phyloP scores from a whole-genome alignment of 2,797 vertebrate genomes.

The Sphenodon punctatus region DNA sequence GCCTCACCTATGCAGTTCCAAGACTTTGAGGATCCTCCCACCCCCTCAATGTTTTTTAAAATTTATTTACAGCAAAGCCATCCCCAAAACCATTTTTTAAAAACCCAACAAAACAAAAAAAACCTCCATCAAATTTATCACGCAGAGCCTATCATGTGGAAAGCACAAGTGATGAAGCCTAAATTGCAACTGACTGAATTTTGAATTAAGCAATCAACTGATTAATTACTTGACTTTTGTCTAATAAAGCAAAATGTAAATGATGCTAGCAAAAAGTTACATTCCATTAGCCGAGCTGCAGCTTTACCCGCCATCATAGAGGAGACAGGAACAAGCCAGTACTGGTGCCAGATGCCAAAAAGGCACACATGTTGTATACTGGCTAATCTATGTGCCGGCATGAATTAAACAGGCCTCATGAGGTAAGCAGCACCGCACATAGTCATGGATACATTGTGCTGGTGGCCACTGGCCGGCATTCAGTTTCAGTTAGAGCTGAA shows the following conservation, averaged over 20 bases:
- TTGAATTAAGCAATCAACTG: slow-evolving; percentile 60
- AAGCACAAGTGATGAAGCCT: slow-evolving; percentile 39
- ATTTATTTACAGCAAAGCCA: slow-evolving; percentile 30
- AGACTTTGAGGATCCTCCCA: background rate
- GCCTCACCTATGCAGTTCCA: background rate
- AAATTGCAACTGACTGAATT: slow-evolving; percentile 33
- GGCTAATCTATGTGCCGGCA: too few species aligned
- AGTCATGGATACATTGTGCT: too few species aligned
- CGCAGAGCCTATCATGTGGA: slow-evolving; percentile 37
- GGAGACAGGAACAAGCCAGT: rapidly evolving
- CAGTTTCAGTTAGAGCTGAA: too few species aligned
- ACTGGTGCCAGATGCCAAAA: background rate
- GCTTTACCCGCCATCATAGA: background rate
- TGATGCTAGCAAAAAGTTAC: slow-evolving; percentile 6
- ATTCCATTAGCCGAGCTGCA: background rate
- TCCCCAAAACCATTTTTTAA: too few species aligned
- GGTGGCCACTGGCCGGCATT: too few species aligned
- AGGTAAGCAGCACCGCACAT: too few species aligned
- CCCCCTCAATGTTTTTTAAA: background rate
- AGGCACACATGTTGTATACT: too few species aligned
- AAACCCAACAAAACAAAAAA: too few species aligned
- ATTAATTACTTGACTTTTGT: slow-evolving; percentile 66
- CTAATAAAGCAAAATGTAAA: slow-evolving; percentile 64
- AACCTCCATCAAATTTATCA: slow-evolving; percentile 32
- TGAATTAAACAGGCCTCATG: too few species aligned